These are phyloP conservation scores for Rhimphoctona megacephalus DNA, from an alignment of 2,888 invertebrate genomes.

Conservation along the genomic window DNA sequence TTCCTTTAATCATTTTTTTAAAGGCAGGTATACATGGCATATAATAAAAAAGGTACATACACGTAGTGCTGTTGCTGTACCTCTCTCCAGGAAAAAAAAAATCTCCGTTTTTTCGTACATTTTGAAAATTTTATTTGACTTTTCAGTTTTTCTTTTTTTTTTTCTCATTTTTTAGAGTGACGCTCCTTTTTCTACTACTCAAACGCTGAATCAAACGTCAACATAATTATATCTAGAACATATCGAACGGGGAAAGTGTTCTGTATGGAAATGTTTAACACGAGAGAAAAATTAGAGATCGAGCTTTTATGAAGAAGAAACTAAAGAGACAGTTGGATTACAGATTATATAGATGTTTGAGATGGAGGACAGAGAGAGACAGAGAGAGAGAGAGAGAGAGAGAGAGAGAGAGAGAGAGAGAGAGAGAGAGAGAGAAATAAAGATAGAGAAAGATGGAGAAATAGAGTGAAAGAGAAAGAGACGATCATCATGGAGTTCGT, in stretches of 20 bases:
- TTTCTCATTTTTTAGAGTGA: slow-evolving; percentile 10
- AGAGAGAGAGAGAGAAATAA: slow-evolving; percentile 61
- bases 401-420: slow-evolving; percentile 64
- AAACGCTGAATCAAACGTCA: slow-evolving; percentile 58
- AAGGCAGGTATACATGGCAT: slow-evolving; percentile 66
- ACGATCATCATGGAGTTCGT: slow-evolving; percentile 66
- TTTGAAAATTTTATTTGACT: slow-evolving; percentile 3
- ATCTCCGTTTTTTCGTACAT: neutral
- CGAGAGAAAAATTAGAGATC: slow-evolving; percentile 43
- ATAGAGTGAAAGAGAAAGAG: slow-evolving; percentile 58
- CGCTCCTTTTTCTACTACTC: slow-evolving; percentile 42
- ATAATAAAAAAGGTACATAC: slow-evolving; percentile 56
- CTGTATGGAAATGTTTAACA: slow-evolving; percentile 14
- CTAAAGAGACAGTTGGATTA: slow-evolving; percentile 59
- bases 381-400: slow-evolving; percentile 62
- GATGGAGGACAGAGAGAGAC: slow-evolving; percentile 58
- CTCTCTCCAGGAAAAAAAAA: slow-evolving; percentile 47
- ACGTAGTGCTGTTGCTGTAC: slow-evolving; percentile 62
- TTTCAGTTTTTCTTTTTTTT: slow-evolving; percentile 20
- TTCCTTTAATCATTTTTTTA: slow-evolving; percentile 33
- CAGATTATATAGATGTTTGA: slow-evolving; percentile 42
- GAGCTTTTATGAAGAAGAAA: slow-evolving; percentile 47
- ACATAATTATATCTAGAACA: slow-evolving; percentile 41
- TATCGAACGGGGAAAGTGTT: slow-evolving; percentile 29
- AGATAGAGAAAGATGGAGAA: slow-evolving; percentile 59